Evolutionary conservation across 1,140 invertebrate genomes (phyloP).

Genomic region (Platyscapa corneri): DNA sequence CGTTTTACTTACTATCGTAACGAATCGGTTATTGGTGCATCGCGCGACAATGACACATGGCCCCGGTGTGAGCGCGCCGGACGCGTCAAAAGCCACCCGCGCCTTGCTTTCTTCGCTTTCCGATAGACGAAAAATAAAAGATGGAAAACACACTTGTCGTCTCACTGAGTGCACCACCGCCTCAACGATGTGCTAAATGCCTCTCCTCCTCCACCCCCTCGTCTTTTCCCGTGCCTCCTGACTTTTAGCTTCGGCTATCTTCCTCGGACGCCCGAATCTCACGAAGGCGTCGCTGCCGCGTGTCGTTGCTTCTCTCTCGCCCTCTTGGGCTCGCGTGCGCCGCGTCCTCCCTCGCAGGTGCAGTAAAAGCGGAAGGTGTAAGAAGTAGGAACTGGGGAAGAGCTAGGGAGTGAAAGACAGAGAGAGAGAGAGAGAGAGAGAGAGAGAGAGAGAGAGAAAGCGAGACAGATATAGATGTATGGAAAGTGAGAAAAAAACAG

Average conservation of each 20-base stretch:
- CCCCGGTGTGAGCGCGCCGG: background rate
- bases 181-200: background rate
- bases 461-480: background rate
- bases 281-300: background rate
- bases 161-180: background rate
- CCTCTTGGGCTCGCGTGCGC: conserved; percentile 1
- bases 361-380: background rate
- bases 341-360: conserved; percentile 20
- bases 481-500: background rate
- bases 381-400: too few species aligned
- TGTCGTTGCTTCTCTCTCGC: background rate
- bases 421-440: background rate
- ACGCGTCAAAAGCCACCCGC: background rate
- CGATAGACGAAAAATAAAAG: background rate
- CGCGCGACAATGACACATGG: background rate
- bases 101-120: background rate
- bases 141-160: background rate
- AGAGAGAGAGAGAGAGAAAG: background rate
- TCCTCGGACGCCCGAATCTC: background rate
- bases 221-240: too few species aligned
- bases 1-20: background rate
- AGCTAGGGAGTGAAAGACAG: background rate
- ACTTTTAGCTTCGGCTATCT: too few species aligned
- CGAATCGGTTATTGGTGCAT: background rate
- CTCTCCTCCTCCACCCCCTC: background rate